Percentiles rank a stretch among this genome's conserved stretches.
Conservation (phyloP, 2,113 vertebrate genomes). For the Zapus hudsonius region DNA sequence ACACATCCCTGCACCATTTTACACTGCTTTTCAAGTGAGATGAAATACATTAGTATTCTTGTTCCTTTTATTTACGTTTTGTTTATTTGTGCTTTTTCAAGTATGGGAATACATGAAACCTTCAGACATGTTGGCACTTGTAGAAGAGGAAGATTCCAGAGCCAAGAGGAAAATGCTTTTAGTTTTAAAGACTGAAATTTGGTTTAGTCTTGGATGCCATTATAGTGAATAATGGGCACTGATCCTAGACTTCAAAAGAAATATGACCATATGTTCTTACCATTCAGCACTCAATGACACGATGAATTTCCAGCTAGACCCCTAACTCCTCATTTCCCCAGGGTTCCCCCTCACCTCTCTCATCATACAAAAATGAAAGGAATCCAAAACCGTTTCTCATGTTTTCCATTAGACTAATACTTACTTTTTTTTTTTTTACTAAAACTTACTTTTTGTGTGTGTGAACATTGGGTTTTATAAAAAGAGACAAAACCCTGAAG, state of each 20-base stretch:
- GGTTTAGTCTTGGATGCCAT: slow-evolving; percentile 78
- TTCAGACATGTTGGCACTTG: slow-evolving; percentile 51
- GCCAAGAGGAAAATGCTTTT: slow-evolving; percentile 74
- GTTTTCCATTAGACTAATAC: slow-evolving; percentile 52
- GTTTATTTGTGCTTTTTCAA: slow-evolving; percentile 61
- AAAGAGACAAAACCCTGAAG: slow-evolving; percentile 71
- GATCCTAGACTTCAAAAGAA: slow-evolving; percentile 79
- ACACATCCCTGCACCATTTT: background rate
- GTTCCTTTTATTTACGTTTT: slow-evolving; percentile 49
- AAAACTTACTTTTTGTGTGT: slow-evolving; percentile 29
- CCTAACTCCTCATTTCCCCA: slow-evolving; percentile 70
- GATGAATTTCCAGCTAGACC: slow-evolving; percentile 71
- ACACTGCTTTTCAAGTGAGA: background rate
- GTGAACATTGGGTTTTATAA: slow-evolving; percentile 61
- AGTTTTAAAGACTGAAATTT: slow-evolving; percentile 76
- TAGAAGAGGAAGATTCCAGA: slow-evolving; percentile 51
- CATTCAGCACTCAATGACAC: slow-evolving; percentile 68
- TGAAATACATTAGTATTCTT: background rate
- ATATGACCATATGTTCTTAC: slow-evolving; percentile 73
- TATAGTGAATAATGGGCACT: slow-evolving; percentile 72
- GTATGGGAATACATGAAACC: slow-evolving; percentile 41
- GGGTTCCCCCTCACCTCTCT: slow-evolving; percentile 44
- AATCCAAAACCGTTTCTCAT: slow-evolving; percentile 27
- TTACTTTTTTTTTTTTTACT: too few relatives aligned
- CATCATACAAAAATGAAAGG: slow-evolving; percentile 66